phyloP scores from a whole-genome alignment of 1,140 invertebrate genomes.

The Cydia strobilella region DNA sequence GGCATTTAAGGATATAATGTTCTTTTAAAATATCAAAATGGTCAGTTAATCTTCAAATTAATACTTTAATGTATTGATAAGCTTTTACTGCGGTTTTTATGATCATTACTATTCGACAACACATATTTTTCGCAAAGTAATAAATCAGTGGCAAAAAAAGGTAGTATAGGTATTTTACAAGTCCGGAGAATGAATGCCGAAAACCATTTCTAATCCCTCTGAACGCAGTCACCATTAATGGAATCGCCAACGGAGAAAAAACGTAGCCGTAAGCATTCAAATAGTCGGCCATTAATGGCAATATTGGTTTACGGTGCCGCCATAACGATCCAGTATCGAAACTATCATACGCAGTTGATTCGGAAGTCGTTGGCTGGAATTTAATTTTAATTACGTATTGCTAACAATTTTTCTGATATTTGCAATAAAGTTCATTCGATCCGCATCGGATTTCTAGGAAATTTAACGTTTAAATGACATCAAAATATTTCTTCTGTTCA shows the following conservation, averaged over 20 bases:
- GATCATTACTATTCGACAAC: background rate
- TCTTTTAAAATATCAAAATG: background rate
- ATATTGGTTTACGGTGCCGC: conserved; percentile 49
- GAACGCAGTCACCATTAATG: conserved; percentile 6
- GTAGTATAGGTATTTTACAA: conserved; percentile 1
- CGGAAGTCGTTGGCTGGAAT: conserved; percentile 33
- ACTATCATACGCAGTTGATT: conserved; percentile 44
- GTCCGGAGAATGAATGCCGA: background rate
- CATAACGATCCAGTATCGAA: conserved; percentile 47
- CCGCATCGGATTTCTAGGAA: background rate
- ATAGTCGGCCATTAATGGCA: conserved; percentile 44
- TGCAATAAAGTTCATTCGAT: background rate
- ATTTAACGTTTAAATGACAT: background rate
- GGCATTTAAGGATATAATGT: background rate
- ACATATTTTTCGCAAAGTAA: background rate
- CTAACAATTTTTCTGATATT: conserved; percentile 36
- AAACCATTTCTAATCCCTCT: conserved; percentile 1
- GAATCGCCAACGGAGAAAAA: conserved; percentile 37
- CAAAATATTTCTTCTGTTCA: background rate
- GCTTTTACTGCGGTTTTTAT: background rate
- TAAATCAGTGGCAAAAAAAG: background rate
- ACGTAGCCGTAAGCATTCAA: conserved; percentile 41
- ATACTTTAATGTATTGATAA: background rate
- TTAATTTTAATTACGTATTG: conserved; percentile 36
- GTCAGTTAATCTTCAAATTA: background rate